phyloP scores from a whole-genome alignment of 2,888 invertebrate species.

The Bibio marci region DNA sequence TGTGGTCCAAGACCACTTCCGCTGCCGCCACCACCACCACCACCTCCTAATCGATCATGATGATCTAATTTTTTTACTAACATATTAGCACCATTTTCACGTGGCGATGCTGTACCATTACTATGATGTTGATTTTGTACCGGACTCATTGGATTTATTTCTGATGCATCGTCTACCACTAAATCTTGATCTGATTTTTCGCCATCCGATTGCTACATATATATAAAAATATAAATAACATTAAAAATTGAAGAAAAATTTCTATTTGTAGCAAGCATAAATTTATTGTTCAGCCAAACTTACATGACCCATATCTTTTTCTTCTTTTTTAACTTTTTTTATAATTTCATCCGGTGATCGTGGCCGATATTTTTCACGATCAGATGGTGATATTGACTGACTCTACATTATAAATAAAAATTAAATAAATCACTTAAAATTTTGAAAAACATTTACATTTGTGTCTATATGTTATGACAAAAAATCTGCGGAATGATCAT shows the following conservation, averaged over 20 bases:
- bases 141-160: slow-evolving; percentile 54
- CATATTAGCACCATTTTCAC: slow-evolving; percentile 64
- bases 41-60: slow-evolving; percentile 17
- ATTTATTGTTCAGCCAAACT: no score
- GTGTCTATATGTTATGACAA: no score
- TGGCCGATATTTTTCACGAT: slow-evolving; percentile 66
- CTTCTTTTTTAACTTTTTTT: slow-evolving; percentile 63
- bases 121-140: slow-evolving; percentile 21
- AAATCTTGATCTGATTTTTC: slow-evolving; percentile 82
- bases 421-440: slow-evolving; percentile 15
- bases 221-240: slow-evolving; percentile 2
- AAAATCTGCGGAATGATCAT: neutral
- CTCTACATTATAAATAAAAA: slow-evolving; percentile 35
- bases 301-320: slow-evolving; percentile 67
- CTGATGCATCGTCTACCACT: slow-evolving; percentile 88
- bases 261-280: neutral
- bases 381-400: slow-evolving; percentile 65
- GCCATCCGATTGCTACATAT: slow-evolving; percentile 54
- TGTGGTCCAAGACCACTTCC: slow-evolving; percentile 18
- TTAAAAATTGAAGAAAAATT: neutral
- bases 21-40: slow-evolving; percentile 9
- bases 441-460: no score
- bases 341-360: slow-evolving; percentile 52
- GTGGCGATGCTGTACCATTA: slow-evolving; percentile 54
- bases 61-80: slow-evolving; percentile 27